Conservation (phyloP, 2,113 vertebrate genomes). For the Eulemur rufifrons region DNA sequence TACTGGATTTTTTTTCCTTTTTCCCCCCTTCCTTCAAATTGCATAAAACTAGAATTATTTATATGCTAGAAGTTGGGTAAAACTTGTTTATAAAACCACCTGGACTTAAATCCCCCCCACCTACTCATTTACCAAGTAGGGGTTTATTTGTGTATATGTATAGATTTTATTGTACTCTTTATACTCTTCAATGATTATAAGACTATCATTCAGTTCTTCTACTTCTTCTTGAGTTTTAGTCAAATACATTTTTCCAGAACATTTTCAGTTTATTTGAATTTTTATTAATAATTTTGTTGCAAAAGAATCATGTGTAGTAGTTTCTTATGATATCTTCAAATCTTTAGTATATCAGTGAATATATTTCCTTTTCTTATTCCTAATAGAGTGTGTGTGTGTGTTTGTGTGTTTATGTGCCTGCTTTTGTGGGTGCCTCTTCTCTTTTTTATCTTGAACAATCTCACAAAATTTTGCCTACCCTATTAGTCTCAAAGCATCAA, state of each 20-base stretch:
- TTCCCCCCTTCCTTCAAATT: background rate
- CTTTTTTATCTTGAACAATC: background rate
- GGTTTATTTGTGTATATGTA: background rate
- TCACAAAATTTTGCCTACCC: background rate
- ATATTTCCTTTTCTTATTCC: background rate
- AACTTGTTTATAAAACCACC: background rate
- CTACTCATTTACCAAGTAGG: rapidly evolving
- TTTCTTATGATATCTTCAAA: background rate
- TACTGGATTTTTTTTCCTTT: background rate
- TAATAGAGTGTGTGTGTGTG: background rate
- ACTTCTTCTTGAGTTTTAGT: background rate
- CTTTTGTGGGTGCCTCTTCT: background rate
- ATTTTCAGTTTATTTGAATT: background rate
- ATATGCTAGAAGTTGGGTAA: background rate
- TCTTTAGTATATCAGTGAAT: background rate
- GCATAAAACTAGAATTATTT: background rate
- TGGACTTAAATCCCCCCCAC: background rate
- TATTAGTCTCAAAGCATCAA: background rate
- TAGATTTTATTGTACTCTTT: background rate
- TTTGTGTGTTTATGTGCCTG: background rate
- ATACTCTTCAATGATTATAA: background rate
- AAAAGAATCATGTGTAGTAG: background rate
- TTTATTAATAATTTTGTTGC: background rate
- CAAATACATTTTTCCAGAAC: background rate
- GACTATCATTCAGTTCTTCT: background rate